These are phyloP conservation scores for Xerus inauris DNA, from an alignment of 2,113 vertebrate genomes.

Conservation along the genomic window DNA sequence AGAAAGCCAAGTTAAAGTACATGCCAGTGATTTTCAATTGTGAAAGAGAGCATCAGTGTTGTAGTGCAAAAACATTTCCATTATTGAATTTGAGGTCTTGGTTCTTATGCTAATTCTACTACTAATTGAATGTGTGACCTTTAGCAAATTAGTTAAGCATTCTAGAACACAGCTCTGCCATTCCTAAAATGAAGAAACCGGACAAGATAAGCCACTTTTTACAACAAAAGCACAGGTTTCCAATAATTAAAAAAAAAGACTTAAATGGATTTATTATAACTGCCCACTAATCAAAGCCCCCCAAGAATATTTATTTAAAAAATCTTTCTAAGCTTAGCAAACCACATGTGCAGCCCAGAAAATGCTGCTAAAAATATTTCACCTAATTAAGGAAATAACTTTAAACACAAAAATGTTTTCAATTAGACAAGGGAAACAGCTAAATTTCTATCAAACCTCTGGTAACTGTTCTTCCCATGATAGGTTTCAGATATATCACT, in stretches of 20 bases:
- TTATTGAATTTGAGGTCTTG: neutral
- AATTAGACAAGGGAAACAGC: constrained; percentile 49
- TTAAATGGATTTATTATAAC: neutral
- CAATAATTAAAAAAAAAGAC: neutral
- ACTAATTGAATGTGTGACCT: constrained; percentile 13
- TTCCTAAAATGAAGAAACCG: constrained; percentile 43
- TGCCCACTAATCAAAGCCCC: constrained; percentile 44
- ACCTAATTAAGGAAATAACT: constrained; percentile 54
- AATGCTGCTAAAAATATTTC: constrained; percentile 55
- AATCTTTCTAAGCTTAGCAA: constrained; percentile 54
- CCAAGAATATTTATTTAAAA: constrained; percentile 57
- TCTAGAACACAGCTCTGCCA: neutral
- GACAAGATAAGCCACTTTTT: constrained; percentile 37
- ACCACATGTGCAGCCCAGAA: constrained; percentile 22
- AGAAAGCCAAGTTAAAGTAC: constrained; percentile 72
- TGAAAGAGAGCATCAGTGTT: constrained; percentile 27
- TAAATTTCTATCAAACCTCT: constrained; percentile 59
- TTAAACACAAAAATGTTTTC: constrained; percentile 58
- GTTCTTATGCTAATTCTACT: neutral
- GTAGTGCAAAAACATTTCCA: constrained; percentile 4
- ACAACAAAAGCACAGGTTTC: constrained; percentile 33
- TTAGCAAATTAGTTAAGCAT: constrained; percentile 53
- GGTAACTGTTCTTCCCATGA: constrained; percentile 61
- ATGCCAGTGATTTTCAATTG: constrained; percentile 37
- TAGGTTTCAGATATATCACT: constrained; percentile 60